phyloP scores from a whole-genome alignment of 1,140 invertebrate genomes.

The Aricia agestis region DNA sequence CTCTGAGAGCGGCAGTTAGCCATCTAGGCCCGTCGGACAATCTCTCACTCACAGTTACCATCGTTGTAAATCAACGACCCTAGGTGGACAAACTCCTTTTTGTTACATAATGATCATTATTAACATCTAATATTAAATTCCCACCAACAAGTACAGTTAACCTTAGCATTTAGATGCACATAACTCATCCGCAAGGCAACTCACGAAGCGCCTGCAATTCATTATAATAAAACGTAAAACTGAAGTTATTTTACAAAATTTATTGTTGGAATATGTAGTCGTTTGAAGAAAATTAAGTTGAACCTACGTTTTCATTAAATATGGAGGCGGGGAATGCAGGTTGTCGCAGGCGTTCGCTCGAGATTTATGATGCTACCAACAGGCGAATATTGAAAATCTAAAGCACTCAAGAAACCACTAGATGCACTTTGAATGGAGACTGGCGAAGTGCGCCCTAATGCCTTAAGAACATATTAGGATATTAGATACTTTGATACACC shows the following conservation, averaged over 20 bases:
- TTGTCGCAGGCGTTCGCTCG: slow-evolving; percentile 61
- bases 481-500: background rate
- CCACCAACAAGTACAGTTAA: background rate
- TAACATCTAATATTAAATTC: background rate
- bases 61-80: too few relatives aligned
- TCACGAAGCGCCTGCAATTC: background rate
- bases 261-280: slow-evolving; percentile 28
- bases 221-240: slow-evolving; percentile 21
- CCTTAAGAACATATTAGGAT: slow-evolving; percentile 19
- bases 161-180: background rate
- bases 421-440: slow-evolving; percentile 55
- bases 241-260: slow-evolving; percentile 17
- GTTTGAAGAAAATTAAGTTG: slow-evolving; percentile 54
- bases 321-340: slow-evolving; percentile 66
- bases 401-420: slow-evolving; percentile 59
- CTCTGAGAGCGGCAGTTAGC: too few relatives aligned
- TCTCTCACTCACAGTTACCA: too few relatives aligned
- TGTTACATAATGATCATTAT: too few relatives aligned
- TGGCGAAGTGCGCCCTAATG: slow-evolving; percentile 30
- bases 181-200: background rate
- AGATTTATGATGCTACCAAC: slow-evolving; percentile 69
- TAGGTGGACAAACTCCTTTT: too few relatives aligned
- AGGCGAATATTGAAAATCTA: slow-evolving; percentile 71
- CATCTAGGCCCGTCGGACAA: too few relatives aligned
- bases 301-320: slow-evolving; percentile 68